Evolutionary conservation across 1,140 invertebrate genomes (phyloP).

Genomic region (Drosophila azteca): DNA sequence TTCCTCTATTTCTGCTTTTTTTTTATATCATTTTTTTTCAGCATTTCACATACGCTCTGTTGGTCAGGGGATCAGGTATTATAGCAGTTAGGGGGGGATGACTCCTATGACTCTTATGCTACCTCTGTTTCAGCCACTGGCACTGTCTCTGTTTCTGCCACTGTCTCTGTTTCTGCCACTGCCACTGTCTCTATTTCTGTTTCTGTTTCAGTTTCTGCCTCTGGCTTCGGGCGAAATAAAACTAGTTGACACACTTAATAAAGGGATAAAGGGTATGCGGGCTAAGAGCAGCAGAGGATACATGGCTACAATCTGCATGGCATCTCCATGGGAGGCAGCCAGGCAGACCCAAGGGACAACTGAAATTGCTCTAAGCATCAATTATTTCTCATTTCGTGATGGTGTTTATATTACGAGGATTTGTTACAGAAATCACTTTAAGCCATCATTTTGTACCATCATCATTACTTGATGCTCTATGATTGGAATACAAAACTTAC

Average conservation of each 20-base stretch:
- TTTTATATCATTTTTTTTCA: neutral
- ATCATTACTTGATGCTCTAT: neutral
- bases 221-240: conserved; percentile 61
- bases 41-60: conserved; percentile 59
- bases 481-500: too few species aligned
- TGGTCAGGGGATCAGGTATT: conserved; percentile 65
- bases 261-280: conserved; percentile 4
- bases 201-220: neutral
- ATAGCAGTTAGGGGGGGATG: conserved; percentile 35
- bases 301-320: conserved; percentile 12
- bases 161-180: conserved; percentile 19
- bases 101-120: conserved; percentile 8
- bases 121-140: conserved; percentile 11
- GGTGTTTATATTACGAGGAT: conserved; percentile 15
- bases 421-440: neutral
- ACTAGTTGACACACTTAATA: conserved; percentile 71
- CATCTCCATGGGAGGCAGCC: conserved; percentile 5
- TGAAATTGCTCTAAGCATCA: conserved; percentile 28
- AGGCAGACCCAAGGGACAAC: conserved; percentile 5
- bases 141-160: too few species aligned
- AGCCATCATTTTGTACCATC: conserved; percentile 1
- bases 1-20: conserved; percentile 1
- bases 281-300: conserved; percentile 2
- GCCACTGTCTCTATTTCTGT: conserved; percentile 4
- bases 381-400: conserved; percentile 31